Evolutionary conservation across 2,888 invertebrate genomes (phyloP), one percentile per base, ranked within the genome.

Genomic region (Trichogramma evanescens): DNA sequence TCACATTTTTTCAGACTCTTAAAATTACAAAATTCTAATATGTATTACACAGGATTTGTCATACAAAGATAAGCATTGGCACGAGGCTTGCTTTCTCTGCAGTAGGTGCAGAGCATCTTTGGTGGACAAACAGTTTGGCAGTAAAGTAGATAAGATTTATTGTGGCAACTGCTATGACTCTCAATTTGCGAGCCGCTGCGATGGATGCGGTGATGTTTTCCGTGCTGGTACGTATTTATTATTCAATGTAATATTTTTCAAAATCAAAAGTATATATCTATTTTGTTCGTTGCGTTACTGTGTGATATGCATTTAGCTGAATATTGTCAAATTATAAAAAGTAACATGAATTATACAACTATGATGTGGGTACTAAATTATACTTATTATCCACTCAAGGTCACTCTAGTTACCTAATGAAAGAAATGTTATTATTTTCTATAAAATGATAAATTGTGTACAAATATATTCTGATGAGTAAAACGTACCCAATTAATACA

Each of bases 61-160:
- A 70, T 99, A 99, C 88, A 99, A 99, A 84, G 98, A 99, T 82
- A 95, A 96, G 84, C 99, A 99, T 82, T 99, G 99, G 99, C 99
- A 99, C 81, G 98, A 99, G 82, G 93, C 94, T 56, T 99, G 99
- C 80, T 99, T 99, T 89, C 87, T 97, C 74, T 99, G 99, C 86
- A 91, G 89, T 80, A 95, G 95, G 83, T 99, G 99, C 84, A 90
- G 94, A 79, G 90, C 95, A 74, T 95, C 96, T 64, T 86, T 99
- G 79, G 98, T 99, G 67, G 98, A 99, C 85, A 96, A 97, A 85
- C 98, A 98, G 80, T 99, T 99, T 81, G 99, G 98, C 74, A 95
- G 95, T 78, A 98, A 98, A 83, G 91, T 95, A 72, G 98, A 99
- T 80, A 93, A 95, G 83, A 96, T 98, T 82, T 98, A 95, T 84